A percentile compares a stretch with the other conserved stretches of the same genome.
These are phyloP conservation scores for Tor tambroides DNA, from an alignment of 2,113 vertebrate species.

Conservation along the genomic window DNA sequence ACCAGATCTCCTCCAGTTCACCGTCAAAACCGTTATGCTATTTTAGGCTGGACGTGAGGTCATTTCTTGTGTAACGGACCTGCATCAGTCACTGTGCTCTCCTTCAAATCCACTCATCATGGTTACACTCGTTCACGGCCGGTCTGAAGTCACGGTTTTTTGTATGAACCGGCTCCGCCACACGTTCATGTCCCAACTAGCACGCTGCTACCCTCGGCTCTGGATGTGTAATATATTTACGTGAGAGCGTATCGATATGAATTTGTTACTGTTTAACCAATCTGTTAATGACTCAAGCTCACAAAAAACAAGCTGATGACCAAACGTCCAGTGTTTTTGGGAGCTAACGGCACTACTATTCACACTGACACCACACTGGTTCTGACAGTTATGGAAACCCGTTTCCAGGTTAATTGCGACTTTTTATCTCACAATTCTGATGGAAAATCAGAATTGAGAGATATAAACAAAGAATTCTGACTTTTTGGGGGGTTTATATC, in stretches of 20 bases:
- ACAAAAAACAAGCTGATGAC: background rate
- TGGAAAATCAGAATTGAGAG: too few relatives aligned
- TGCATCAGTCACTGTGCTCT: slow-evolving; percentile 5
- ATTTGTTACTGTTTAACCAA: background rate
- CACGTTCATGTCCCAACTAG: background rate
- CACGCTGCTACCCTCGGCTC: background rate
- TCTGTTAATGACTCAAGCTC: background rate
- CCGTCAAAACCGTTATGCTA: background rate
- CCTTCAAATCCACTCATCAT: background rate
- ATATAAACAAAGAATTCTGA: too few relatives aligned
- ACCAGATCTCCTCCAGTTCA: background rate
- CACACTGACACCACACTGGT: background rate
- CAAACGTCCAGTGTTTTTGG: background rate
- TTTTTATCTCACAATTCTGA: too few relatives aligned
- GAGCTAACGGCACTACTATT: background rate
- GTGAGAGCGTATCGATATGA: background rate
- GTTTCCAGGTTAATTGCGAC: background rate
- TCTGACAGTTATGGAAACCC: background rate
- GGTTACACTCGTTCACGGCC: background rate
- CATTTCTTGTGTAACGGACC: background rate
- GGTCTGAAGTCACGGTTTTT: background rate
- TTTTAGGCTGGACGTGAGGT: background rate
- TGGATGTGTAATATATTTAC: background rate
- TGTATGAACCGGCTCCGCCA: background rate
- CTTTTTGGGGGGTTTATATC: too few relatives aligned